Evolutionary conservation across 2,113 vertebrate genomes (phyloP).

Genomic region (Ramphastos sulfuratus): DNA sequence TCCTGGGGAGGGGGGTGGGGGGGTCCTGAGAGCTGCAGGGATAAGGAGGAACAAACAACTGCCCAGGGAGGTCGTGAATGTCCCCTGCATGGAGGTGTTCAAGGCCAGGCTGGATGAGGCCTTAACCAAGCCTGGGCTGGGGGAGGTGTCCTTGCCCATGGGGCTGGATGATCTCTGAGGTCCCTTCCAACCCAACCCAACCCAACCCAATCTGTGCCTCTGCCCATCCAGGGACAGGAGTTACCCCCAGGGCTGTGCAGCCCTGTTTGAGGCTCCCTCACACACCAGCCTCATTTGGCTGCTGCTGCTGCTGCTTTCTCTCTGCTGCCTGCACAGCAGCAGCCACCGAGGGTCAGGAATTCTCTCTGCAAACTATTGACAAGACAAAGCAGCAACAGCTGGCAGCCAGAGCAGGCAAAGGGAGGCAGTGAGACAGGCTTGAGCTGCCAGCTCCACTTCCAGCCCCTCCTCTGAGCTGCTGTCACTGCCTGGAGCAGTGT

Average conservation of each 20-base stretch:
- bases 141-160: too few species aligned
- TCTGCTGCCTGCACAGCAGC: background rate
- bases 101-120: too few species aligned
- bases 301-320: background rate
- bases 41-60: fast-evolving
- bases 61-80: too few species aligned
- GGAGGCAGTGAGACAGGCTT: background rate
- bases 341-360: background rate
- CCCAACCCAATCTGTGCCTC: too few species aligned
- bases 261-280: background rate
- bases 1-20: fast-evolving
- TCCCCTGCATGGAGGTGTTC: too few species aligned
- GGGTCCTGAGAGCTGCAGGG: background rate
- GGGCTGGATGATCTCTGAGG: too few species aligned
- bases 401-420: background rate
- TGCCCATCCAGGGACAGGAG: fast-evolving
- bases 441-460: background rate
- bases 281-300: fast-evolving
- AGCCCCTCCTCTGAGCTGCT: too few species aligned
- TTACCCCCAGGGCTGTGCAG: fast-evolving
- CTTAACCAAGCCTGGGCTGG: too few species aligned
- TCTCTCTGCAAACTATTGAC: background rate
- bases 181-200: too few species aligned
- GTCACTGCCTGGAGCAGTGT: background rate
- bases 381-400: too few species aligned